These are phyloP conservation scores for Setophaga coronata DNA, from an alignment of 2,113 vertebrate genomes.

Conservation along the genomic window DNA sequence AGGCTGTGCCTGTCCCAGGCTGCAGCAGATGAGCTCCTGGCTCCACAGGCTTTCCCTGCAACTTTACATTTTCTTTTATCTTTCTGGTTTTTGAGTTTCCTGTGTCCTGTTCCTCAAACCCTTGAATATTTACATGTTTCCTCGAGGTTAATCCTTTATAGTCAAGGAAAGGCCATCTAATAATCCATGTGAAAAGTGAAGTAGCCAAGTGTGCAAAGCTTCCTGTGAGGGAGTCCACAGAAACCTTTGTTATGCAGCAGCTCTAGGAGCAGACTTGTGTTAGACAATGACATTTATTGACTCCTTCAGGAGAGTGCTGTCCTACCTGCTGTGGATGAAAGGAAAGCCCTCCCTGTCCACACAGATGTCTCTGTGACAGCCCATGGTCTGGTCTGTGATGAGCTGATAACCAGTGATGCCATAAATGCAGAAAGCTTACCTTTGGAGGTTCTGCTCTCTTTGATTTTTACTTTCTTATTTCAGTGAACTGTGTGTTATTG, in stretches of 20 bases:
- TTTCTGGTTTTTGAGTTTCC: neutral
- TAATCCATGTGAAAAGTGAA: neutral
- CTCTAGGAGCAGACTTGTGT: neutral
- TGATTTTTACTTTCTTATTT: neutral
- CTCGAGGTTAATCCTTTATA: neutral
- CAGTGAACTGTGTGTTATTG: neutral
- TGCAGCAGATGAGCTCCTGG: neutral
- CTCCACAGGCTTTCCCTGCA: neutral
- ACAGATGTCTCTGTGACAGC: neutral
- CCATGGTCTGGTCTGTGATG: neutral
- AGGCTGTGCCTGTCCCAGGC: neutral
- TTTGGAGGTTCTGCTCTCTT: neutral
- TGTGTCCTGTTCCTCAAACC: neutral
- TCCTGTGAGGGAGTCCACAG: neutral
- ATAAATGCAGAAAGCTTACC: neutral
- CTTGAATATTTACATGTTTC: neutral
- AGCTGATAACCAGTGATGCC: neutral
- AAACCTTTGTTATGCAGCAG: neutral
- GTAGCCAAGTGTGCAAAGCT: neutral
- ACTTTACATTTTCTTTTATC: neutral
- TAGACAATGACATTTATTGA: neutral
- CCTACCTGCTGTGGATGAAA: neutral
- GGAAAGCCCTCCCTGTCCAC: neutral
- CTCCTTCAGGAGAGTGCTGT: neutral
- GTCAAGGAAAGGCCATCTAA: neutral